phyloP scores from a whole-genome alignment of 2,113 vertebrate species.

The Zootoca vivipara region DNA sequence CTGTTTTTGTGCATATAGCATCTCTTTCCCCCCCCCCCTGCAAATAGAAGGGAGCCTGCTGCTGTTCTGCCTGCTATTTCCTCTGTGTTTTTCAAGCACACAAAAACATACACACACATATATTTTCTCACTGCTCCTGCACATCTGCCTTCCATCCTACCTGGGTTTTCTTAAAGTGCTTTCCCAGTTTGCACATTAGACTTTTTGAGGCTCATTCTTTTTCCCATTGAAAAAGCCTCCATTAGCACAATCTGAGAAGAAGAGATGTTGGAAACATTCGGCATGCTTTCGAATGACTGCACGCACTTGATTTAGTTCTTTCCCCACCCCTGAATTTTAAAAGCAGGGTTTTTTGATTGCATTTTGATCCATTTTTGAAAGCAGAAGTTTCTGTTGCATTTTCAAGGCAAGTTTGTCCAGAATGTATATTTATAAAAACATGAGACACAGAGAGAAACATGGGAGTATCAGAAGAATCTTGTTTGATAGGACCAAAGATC shows the following conservation, averaged over 20 bases:
- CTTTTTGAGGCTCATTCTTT: background rate
- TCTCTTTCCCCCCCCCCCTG: too few species aligned
- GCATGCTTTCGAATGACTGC: background rate
- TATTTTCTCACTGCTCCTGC: background rate
- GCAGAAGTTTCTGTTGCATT: background rate
- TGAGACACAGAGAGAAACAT: background rate
- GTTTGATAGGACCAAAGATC: background rate
- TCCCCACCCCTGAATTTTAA: background rate
- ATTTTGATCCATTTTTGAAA: background rate
- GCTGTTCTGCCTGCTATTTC: background rate
- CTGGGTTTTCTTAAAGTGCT: background rate
- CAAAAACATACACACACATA: background rate
- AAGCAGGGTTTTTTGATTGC: background rate
- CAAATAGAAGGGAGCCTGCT: background rate
- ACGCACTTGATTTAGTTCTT: background rate
- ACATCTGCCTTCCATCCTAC: accelerated
- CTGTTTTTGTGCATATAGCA: too few species aligned
- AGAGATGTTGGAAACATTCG: background rate
- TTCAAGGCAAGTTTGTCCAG: background rate
- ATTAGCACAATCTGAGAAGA: background rate
- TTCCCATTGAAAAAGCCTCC: background rate
- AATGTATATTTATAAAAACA: background rate
- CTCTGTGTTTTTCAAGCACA: background rate
- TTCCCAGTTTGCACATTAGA: background rate
- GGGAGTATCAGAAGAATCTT: too few species aligned